phyloP scores from a whole-genome alignment of 2,888 invertebrate genomes.

The Patella depressa region DNA sequence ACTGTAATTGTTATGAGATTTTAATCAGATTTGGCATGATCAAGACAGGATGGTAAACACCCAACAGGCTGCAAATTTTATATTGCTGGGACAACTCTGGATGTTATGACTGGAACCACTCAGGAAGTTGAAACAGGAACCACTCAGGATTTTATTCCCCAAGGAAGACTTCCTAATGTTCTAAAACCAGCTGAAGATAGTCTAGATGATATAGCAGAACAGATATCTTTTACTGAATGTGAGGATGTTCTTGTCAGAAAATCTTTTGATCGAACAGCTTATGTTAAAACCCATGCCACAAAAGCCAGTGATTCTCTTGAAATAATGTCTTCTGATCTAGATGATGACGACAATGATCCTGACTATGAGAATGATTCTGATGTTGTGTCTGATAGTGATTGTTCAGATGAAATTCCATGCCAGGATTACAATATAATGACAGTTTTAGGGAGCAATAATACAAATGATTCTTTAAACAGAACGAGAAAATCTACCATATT shows the following conservation, averaged over 20 bases:
- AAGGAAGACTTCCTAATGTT: background rate
- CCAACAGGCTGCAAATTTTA: too few relatives aligned
- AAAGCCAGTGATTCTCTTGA: background rate
- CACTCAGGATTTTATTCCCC: background rate
- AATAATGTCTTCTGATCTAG: background rate
- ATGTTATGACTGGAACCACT: background rate
- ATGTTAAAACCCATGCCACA: background rate
- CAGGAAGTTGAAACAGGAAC: background rate
- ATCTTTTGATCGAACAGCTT: background rate
- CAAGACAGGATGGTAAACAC: too few relatives aligned
- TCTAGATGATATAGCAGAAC: background rate
- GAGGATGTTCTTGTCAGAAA: background rate
- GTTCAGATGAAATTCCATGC: constrained; percentile 9
- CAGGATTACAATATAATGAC: background rate
- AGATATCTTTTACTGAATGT: background rate
- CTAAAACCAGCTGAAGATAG: background rate
- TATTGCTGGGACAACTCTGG: background rate
- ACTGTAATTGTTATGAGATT: too few relatives aligned
- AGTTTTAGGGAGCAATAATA: background rate
- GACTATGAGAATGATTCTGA: constrained; percentile 1
- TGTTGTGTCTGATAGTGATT: constrained; percentile 13
- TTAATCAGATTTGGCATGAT: too few relatives aligned
- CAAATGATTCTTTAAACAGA: background rate
- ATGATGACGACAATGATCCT: background rate
- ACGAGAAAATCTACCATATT: background rate